Base-by-base conservation (phyloP, 1,140 invertebrate genomes). In the Apolygus lucorum region DNA sequence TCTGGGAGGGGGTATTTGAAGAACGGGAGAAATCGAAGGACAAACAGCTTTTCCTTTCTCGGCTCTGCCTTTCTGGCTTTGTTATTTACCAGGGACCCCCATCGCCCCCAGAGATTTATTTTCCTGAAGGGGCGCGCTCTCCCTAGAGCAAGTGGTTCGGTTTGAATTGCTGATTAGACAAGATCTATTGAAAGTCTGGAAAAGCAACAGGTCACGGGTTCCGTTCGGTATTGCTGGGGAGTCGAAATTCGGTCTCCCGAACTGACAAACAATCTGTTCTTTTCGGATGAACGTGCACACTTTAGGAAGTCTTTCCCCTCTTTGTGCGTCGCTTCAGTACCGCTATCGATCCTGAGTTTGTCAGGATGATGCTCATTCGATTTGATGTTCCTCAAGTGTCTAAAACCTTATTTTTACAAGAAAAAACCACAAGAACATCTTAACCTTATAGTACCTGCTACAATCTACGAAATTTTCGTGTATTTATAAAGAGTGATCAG, bases 91-190 rank as follows among this genome's bases (percentile, higher is more conserved):
- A 59, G 4, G 22, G 54, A 49, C 34, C 54, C 13, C 8, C 54
- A 11, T 8, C 22, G 54, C 54, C 54, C 22, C 22, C 13, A 24
- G n/a, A 59, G 54, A 59, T 59, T 59, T 59, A 59, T 59, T 59
- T 59, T 59, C 54, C 22, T 59, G 54, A 59, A 22, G 54, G 54
- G 22, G 17, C 8, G 34, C 8, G 17, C 8, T 49, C 54, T 24
- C 54, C 13, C 22, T 59, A 4, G 11, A 59, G 54, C 54, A 59
- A 59, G 54, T 59, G 54, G 54, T 59, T 59, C 54, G 13, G 54
- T 59, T 59, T 59, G 54, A 59, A 59, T 59, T 59, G 54, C 54
- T 59, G 54, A 59, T 59, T 59, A 59, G 54, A 59, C 54, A 59
- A 59, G 54, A 59, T 59, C 54, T 59, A 59, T 59, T 59, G 54